Evolutionary conservation across 35 echinoderm and acorn worm genomes (phyloP).

Genomic region (Heliocidaris erythrogramma): DNA sequence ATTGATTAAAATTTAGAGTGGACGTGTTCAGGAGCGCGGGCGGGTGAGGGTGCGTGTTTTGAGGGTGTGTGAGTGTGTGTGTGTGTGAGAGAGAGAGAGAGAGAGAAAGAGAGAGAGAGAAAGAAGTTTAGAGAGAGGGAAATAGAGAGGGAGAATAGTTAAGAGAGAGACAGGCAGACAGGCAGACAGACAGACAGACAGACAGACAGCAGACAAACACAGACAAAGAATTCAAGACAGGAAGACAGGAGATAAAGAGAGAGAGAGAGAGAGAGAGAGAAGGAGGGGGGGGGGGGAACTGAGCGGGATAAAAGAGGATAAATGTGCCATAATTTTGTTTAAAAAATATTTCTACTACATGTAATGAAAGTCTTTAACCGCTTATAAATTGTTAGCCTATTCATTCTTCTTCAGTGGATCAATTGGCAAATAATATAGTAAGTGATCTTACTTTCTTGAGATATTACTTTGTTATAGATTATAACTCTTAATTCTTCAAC

Average conservation of each 20-base stretch:
- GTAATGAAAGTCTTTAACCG: too few relatives aligned
- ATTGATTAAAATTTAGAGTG: neutral
- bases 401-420: too few relatives aligned
- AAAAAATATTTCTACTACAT: too few relatives aligned
- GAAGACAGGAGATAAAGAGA: neutral
- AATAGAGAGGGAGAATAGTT: neutral
- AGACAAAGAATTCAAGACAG: too few relatives aligned
- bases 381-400: too few relatives aligned
- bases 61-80: neutral
- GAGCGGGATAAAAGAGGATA: neutral
- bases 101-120: neutral
- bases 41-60: too few relatives aligned
- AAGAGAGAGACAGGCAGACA: neutral
- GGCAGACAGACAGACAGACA: too few relatives aligned
- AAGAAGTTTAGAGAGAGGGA: neutral
- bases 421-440: too few relatives aligned
- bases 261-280: neutral
- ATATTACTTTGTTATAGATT: too few relatives aligned
- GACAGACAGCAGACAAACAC: too few relatives aligned
- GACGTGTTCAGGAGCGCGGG: neutral
- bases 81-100: neutral
- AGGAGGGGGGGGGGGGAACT: neutral
- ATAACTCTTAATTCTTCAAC: too few relatives aligned
- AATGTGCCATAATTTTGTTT: neutral
- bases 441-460: too few relatives aligned